Evolutionary conservation across 1,140 invertebrate genomes (phyloP).

Genomic region (Trachymyrmex septentrionalis): DNA sequence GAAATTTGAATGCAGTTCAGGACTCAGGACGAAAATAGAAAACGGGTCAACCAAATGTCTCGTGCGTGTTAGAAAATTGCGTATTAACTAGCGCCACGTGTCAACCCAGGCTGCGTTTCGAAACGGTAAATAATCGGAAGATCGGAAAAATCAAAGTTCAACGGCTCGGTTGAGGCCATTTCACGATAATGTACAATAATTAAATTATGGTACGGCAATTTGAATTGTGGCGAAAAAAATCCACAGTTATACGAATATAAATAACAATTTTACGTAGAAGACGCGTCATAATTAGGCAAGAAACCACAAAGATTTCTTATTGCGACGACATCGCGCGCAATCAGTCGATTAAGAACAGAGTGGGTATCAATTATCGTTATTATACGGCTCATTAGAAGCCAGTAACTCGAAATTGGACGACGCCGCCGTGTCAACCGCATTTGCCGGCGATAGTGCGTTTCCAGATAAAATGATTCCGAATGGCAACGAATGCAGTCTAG

Average conservation of each 20-base stretch:
- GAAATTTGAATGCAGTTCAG: conserved; percentile 60
- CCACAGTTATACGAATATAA: background rate
- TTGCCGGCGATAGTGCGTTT: background rate
- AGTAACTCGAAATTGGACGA: conserved; percentile 2
- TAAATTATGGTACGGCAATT: too few species aligned
- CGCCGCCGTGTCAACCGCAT: background rate
- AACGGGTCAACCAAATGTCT: conserved; percentile 57
- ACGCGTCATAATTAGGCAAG: background rate
- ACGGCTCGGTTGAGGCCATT: background rate
- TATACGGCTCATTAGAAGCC: conserved; percentile 13
- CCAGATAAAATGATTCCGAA: background rate
- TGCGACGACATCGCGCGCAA: conserved; percentile 17
- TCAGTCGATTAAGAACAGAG: background rate
- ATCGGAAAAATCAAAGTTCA: background rate
- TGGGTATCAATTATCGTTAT: conserved; percentile 48
- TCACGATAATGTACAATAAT: background rate
- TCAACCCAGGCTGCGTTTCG: background rate
- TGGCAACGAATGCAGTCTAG: background rate
- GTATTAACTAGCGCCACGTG: conserved; percentile 18
- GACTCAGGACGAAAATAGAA: conserved; percentile 58
- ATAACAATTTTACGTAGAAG: background rate
- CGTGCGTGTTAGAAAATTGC: conserved; percentile 39
- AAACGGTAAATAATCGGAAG: background rate
- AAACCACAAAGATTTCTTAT: conserved; percentile 18
- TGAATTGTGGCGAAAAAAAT: background rate